Evolutionary conservation across 2,888 invertebrate species (phyloP).

Genomic region (Volucella inanis): DNA sequence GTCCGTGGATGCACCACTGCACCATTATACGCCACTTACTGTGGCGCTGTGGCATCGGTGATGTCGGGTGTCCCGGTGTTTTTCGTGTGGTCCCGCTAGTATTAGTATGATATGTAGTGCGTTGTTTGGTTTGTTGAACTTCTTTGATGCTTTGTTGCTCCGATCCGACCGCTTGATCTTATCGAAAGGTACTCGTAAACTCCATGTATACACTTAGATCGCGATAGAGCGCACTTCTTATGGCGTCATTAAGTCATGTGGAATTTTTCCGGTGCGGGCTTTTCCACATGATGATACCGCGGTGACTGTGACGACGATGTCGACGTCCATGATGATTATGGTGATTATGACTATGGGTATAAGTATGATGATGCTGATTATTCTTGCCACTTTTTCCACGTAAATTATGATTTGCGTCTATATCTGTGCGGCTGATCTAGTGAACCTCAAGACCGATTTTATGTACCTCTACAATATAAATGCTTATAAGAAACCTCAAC

Average conservation of each 20-base stretch:
- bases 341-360: neutral
- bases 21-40: slow-evolving; percentile 5
- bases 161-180: slow-evolving; percentile 64
- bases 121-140: slow-evolving; percentile 63
- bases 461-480: slow-evolving; percentile 5
- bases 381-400: slow-evolving; percentile 39
- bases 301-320: no score
- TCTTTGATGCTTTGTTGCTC: slow-evolving; percentile 50
- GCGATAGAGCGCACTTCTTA: slow-evolving; percentile 44
- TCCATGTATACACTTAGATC: slow-evolving; percentile 48
- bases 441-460: slow-evolving; percentile 66
- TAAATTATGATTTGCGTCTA: slow-evolving; percentile 50
- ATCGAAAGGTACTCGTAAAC: slow-evolving; percentile 54
- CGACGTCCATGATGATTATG: slow-evolving; percentile 11
- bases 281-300: slow-evolving; percentile 46
- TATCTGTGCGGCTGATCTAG: slow-evolving; percentile 62
- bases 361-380: slow-evolving; percentile 12
- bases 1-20: slow-evolving; percentile 28
- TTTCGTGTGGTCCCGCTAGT: no score
- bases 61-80: no score
- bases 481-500: neutral
- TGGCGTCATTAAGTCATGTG: slow-evolving; percentile 68
- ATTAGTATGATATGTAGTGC: slow-evolving; percentile 12
- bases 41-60: neutral
- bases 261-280: slow-evolving; percentile 46